Base-by-base conservation (phyloP, 1,140 invertebrate species). In the Panagrolaimus sp. region DNA sequence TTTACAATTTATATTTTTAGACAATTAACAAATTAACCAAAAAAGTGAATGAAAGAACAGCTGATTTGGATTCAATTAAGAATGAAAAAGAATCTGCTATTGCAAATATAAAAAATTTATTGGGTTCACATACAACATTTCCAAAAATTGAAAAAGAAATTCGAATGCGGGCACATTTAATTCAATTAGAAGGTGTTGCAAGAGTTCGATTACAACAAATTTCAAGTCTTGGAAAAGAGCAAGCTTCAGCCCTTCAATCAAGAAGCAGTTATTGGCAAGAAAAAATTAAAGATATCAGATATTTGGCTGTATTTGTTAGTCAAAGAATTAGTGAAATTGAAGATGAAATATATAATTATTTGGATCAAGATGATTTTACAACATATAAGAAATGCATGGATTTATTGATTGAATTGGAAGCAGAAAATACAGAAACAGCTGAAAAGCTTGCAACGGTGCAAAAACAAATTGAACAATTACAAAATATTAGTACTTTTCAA, bases 391-490 rank as follows among this genome's bases (percentile, higher is more conserved):
- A 57, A 57, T 57, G 27, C n/a, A 57, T 57, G 51, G 51, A 57
- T 57, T 57, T 57, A 57, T 57, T 57, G 51, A 57, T 57, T 57
- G 20, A 57, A 57, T 25, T 57, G 51, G 51, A 57, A 57, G 51
- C 51, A 11, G 51, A 57, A 16, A 27, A 57, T 27, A 57, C 51
- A 1, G 51, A 57, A 57, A 57, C 51, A 20, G 20, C 51, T 16
- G 51, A 57, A 27, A 57, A 57, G 51, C 51, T 57, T 13, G 14
- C 51, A n/a, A 57, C 27, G 27, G 51, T 57, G 20, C 51, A 57
- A 57, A 57, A 57, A 27, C 51, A 57, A 23, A 57, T 57, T 57
- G 51, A 57, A 25, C 51, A 57, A 57, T 57, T 57, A 57, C 13
- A 57, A 11, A 57, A 27, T 57, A 57, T 57, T 11, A 57, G 51